Evolutionary conservation across 2,888 invertebrate genomes (phyloP).

Genomic region (Tuberolachnus salignus): DNA sequence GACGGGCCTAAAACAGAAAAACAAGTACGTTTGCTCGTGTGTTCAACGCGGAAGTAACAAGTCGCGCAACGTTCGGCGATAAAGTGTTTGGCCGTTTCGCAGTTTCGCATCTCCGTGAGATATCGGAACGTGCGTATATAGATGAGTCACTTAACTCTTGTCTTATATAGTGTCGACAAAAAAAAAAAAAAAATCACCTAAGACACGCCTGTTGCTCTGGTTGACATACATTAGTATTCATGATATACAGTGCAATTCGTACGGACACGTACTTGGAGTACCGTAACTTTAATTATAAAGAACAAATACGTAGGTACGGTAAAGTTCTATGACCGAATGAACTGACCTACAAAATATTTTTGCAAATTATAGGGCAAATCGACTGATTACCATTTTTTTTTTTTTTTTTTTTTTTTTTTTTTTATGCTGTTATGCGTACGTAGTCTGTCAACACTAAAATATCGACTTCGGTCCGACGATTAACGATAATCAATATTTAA

Average conservation of each 20-base stretch:
- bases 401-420: not conserved
- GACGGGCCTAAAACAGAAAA: conserved; percentile 43
- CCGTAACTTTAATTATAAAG: conserved; percentile 54
- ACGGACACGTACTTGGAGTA: conserved; percentile 54
- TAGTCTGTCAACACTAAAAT: not conserved
- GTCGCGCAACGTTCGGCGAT: conserved; percentile 21
- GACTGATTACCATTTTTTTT: conserved; percentile 5
- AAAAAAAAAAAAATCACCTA: conserved; percentile 21
- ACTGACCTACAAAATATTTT: conserved; percentile 36
- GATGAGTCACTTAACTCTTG: conserved; percentile 40
- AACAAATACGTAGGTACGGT: not conserved
- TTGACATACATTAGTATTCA: conserved; percentile 52
- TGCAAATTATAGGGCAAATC: conserved; percentile 17
- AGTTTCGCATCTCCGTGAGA: conserved; percentile 33
- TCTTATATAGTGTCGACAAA: not conserved
- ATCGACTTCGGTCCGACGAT: no score
- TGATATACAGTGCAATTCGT: conserved; percentile 34
- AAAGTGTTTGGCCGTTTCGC: conserved; percentile 21
- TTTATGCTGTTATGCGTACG: no score
- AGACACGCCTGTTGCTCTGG: conserved; percentile 43
- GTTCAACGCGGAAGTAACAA: conserved; percentile 30
- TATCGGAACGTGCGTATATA: not conserved
- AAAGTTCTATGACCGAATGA: conserved; percentile 52
- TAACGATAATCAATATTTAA: no score
- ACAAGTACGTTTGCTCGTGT: conserved; percentile 7